Evolutionary conservation across 2,797 vertebrate species (phyloP).

Genomic region (Nannoperca obscura): DNA sequence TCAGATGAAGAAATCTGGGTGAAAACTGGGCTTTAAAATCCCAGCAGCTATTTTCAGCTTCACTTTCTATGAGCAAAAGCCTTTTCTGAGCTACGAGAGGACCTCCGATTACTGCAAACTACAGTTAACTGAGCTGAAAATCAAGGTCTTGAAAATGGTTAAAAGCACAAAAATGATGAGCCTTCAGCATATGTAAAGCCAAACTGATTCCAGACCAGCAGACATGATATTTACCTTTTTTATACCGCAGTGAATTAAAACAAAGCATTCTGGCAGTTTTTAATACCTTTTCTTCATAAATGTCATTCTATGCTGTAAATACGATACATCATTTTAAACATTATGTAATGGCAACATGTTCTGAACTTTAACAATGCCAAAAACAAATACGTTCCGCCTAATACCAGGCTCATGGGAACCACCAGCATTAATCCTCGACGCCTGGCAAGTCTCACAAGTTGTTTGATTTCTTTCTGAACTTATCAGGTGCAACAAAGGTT

Average conservation of each 20-base stretch:
- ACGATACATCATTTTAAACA: constrained; percentile 4
- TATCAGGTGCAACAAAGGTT: constrained; percentile 8
- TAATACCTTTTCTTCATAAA: constrained; percentile 23
- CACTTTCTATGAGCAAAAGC: too few relatives aligned
- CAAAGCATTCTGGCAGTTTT: constrained; percentile 9
- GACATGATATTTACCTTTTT: constrained; percentile 3
- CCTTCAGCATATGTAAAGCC: not conserved
- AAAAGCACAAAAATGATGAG: constrained; percentile 9
- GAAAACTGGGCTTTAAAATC: not conserved
- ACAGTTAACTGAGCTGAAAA: not conserved
- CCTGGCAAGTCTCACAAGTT: not conserved
- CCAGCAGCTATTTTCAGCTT: too few relatives aligned
- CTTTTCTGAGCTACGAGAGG: not conserved
- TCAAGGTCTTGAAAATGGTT: not conserved
- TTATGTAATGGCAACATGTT: constrained; percentile 14
- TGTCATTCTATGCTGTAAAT: constrained; percentile 28
- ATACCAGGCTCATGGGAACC: constrained; percentile 13
- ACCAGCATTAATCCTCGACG: not conserved
- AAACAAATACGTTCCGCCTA: constrained; percentile 7
- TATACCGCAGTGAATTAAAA: constrained; percentile 7
- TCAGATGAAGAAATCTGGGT: not conserved
- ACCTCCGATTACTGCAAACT: not conserved
- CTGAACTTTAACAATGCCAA: constrained; percentile 8
- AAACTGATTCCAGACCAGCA: constrained; percentile 57
- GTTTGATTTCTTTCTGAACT: constrained; percentile 12